Conservation (phyloP, 2,888 invertebrate species). For the Poecilus cupreus region DNA sequence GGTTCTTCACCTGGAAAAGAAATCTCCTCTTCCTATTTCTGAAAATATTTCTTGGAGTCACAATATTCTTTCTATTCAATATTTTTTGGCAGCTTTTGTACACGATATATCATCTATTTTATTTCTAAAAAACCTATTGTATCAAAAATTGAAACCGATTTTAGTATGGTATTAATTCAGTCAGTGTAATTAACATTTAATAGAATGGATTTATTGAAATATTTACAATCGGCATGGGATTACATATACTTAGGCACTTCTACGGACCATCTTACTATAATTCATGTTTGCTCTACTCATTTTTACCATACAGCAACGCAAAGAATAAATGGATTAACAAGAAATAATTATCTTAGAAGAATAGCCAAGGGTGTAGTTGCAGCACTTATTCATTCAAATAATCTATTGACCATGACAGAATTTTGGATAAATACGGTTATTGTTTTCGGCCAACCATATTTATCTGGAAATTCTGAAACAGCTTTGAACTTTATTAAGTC, state of each 20-base stretch:
- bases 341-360: neutral
- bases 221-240: neutral
- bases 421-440: neutral
- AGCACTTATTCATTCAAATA: neutral
- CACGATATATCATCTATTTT: neutral
- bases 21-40: neutral
- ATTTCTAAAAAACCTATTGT: constrained; percentile 7
- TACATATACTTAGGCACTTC: neutral
- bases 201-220: constrained; percentile 17
- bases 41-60: constrained; percentile 9
- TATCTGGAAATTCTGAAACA: neutral
- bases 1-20: neutral
- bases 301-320: constrained; percentile 2
- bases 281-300: constrained; percentile 12
- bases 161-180: neutral
- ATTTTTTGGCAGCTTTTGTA: neutral
- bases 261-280: neutral
- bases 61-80: neutral
- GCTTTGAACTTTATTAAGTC: neutral
- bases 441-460: neutral
- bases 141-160: constrained; percentile 6
- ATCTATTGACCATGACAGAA: neutral
- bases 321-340: constrained; percentile 7
- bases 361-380: neutral
- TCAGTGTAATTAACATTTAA: neutral